Evolutionary conservation across 2,113 vertebrate species (phyloP).

Genomic region (Bubo blakistoni): DNA sequence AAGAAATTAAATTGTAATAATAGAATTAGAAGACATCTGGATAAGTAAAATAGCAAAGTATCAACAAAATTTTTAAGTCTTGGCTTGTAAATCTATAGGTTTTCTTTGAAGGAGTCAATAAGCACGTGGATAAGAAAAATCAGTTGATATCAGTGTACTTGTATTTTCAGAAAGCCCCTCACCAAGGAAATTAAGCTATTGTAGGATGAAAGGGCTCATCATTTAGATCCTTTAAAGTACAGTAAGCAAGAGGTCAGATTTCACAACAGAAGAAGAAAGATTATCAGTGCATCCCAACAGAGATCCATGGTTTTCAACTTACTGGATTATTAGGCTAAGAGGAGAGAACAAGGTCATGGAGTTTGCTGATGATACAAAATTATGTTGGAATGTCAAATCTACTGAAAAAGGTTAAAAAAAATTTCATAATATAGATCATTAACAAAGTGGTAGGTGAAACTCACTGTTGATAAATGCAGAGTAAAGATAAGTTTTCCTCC

Average conservation of each 20-base stretch:
- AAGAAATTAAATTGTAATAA: background rate
- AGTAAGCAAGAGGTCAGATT: background rate
- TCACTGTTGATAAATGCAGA: background rate
- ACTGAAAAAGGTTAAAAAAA: background rate
- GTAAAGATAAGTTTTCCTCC: background rate
- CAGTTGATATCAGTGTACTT: background rate
- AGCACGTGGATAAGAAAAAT: background rate
- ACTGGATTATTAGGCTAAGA: background rate
- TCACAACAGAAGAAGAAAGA: background rate
- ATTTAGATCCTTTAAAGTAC: background rate
- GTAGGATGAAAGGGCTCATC: background rate
- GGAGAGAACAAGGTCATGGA: background rate
- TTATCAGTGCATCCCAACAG: background rate
- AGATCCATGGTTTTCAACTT: background rate
- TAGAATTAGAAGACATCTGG: background rate
- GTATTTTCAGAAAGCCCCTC: background rate
- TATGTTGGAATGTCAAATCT: background rate
- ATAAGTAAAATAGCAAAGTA: background rate
- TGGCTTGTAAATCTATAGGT: background rate
- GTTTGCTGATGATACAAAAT: background rate
- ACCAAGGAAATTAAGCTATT: background rate
- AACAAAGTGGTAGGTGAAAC: background rate
- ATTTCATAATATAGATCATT: background rate
- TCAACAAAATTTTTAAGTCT: background rate
- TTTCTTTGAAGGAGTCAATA: background rate